Percentiles rank a stretch among this genome's conserved stretches.
phyloP scores from a whole-genome alignment of 2,888 invertebrate species.

The Nomada hirtipes region DNA sequence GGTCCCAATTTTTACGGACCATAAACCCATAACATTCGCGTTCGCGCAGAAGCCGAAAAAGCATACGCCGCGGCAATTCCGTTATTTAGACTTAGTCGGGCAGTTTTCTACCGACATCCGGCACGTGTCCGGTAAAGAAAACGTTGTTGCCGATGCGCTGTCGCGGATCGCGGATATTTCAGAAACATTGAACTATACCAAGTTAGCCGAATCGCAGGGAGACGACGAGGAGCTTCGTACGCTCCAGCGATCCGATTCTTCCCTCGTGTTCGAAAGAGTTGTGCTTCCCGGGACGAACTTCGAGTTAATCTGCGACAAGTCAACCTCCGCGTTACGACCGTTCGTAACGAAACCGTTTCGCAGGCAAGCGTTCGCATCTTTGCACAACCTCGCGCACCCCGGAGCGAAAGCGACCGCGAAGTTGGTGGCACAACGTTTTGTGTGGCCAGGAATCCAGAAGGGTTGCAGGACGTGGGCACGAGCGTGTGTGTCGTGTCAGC shows the following conservation, averaged over 20 bases:
- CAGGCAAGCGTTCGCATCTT: no score
- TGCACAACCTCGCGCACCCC: no score
- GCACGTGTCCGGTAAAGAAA: background rate
- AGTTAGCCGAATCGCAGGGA: no score
- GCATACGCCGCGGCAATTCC: background rate
- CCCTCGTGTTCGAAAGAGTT: no score
- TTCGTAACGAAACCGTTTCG: no score
- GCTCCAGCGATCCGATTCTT: no score
- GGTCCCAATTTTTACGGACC: background rate
- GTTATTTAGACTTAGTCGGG: background rate
- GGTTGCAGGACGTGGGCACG: conserved; percentile 54
- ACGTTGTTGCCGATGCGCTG: background rate
- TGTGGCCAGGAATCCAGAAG: conserved; percentile 69
- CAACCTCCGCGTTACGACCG: no score
- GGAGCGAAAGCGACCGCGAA: conserved; percentile 35
- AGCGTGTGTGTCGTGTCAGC: background rate
- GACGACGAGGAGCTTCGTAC: no score
- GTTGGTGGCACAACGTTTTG: conserved; percentile 60
- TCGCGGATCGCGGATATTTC: no score
- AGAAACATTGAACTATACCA: no score
- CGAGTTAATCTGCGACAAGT: no score
- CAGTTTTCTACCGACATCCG: conserved; percentile 2
- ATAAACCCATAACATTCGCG: background rate
- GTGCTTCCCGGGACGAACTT: no score
- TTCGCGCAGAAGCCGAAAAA: conserved; percentile 5